A percentile compares a stretch with the other conserved stretches of the same genome.
These are phyloP conservation scores for Platyura marginata DNA, from an alignment of 1,140 invertebrate species.

Conservation along the genomic window DNA sequence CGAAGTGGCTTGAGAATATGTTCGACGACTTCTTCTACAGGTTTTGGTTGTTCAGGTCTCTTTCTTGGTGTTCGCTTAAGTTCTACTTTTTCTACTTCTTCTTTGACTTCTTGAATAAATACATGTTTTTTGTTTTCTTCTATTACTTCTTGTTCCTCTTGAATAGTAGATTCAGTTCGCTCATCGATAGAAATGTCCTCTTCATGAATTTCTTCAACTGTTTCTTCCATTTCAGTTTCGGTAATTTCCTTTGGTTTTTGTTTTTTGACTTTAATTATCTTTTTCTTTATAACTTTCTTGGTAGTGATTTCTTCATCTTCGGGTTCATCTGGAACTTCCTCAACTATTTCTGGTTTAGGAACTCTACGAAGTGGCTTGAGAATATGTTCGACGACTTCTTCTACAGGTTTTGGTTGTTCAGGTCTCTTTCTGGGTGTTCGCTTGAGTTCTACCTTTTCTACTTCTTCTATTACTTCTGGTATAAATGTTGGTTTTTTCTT, in stretches of 20 bases:
- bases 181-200: slow-evolving; percentile 20
- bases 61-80: slow-evolving; percentile 4
- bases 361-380: slow-evolving; percentile 2
- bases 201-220: slow-evolving; percentile 11
- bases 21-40: slow-evolving; percentile 11
- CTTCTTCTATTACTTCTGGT: neutral
- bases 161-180: slow-evolving; percentile 2
- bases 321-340: slow-evolving; percentile 13
- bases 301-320: slow-evolving; percentile 12
- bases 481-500: neutral
- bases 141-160: slow-evolving; percentile 10
- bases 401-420: slow-evolving; percentile 6
- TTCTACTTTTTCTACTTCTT: neutral
- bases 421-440: slow-evolving; percentile 6
- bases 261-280: slow-evolving; percentile 20
- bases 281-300: slow-evolving; percentile 13
- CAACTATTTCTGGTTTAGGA: slow-evolving; percentile 11
- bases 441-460: neutral
- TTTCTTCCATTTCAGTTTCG: slow-evolving; percentile 12
- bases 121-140: neutral
- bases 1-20: too few species aligned
- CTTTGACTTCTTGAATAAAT: neutral
- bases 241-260: slow-evolving; percentile 15
- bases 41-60: slow-evolving; percentile 6
- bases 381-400: neutral